Evolutionary conservation across 2,888 invertebrate species (phyloP).

Genomic region (Drosophila birchii): DNA sequence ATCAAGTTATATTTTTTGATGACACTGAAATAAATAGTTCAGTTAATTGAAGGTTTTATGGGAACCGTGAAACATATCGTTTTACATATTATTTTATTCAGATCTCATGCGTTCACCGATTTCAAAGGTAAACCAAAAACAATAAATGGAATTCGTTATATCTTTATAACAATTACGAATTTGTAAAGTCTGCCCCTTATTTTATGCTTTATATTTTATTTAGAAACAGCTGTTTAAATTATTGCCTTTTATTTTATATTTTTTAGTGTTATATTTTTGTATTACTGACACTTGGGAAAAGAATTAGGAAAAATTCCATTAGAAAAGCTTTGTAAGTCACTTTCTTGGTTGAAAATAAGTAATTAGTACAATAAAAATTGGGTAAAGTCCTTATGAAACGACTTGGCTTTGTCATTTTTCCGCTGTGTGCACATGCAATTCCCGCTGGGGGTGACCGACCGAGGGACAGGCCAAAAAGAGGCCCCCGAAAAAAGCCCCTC

Average conservation of each 20-base stretch:
- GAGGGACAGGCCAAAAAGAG: not conserved
- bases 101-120: too few species aligned
- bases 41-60: not conserved
- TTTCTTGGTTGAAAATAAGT: not conserved
- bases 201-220: too few species aligned
- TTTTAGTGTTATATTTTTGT: not conserved
- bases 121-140: not conserved
- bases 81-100: not conserved
- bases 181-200: not conserved
- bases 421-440: conserved; percentile 4
- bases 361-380: not conserved
- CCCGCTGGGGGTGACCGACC: conserved; percentile 8
- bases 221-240: not conserved
- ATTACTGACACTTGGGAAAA: not conserved
- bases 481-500: not conserved
- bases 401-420: not conserved
- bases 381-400: not conserved
- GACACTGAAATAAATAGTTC: not conserved
- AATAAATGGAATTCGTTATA: not conserved
- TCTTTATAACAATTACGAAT: not conserved
- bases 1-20: not conserved
- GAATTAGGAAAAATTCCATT: too few species aligned
- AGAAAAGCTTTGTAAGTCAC: not conserved
- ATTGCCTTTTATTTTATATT: not conserved
- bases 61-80: not conserved